These are phyloP conservation scores for Clarias batrachus DNA, from an alignment of 2,113 vertebrate species.

Conservation along the genomic window DNA sequence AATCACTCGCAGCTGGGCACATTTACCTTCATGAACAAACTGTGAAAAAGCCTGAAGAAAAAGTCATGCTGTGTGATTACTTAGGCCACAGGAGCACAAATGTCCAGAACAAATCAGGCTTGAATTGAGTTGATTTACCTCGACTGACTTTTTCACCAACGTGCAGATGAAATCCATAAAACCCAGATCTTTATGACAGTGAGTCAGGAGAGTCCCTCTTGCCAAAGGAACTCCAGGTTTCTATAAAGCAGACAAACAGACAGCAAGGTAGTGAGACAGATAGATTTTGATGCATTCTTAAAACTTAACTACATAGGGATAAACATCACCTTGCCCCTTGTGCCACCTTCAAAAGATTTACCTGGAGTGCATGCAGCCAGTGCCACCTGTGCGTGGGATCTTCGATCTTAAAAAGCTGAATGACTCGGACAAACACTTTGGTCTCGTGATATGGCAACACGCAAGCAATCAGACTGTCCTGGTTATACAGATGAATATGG, in stretches of 20 bases:
- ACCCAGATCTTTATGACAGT: slow-evolving; percentile 89
- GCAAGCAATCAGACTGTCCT: slow-evolving; percentile 86
- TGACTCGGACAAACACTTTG: slow-evolving; percentile 86
- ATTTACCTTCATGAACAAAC: slow-evolving; percentile 54
- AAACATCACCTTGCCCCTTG: not conserved
- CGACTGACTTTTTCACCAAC: slow-evolving; percentile 82
- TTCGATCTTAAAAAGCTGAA: slow-evolving; percentile 85
- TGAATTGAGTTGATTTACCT: slow-evolving; percentile 71
- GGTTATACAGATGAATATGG: slow-evolving; percentile 91
- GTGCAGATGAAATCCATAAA: slow-evolving; percentile 97
- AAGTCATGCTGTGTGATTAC: not conserved
- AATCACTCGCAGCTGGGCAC: slow-evolving; percentile 82
- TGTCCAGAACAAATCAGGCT: not conserved
- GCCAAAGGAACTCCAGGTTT: slow-evolving; percentile 89
- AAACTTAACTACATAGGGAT: not conserved
- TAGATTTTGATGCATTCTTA: not conserved
- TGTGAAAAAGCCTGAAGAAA: slow-evolving; percentile 78
- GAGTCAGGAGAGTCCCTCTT: slow-evolving; percentile 83
- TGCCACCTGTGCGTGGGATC: slow-evolving; percentile 85
- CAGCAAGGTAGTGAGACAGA: not conserved
- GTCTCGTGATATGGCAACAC: slow-evolving; percentile 91
- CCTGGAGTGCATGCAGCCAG: slow-evolving; percentile 90
- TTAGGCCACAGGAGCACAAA: not conserved
- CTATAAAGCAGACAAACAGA: slow-evolving; percentile 59
- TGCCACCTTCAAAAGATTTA: slow-evolving; percentile 48